Evolutionary conservation across 2,113 vertebrate species (phyloP).

Genomic region (Tupaia chinensis): DNA sequence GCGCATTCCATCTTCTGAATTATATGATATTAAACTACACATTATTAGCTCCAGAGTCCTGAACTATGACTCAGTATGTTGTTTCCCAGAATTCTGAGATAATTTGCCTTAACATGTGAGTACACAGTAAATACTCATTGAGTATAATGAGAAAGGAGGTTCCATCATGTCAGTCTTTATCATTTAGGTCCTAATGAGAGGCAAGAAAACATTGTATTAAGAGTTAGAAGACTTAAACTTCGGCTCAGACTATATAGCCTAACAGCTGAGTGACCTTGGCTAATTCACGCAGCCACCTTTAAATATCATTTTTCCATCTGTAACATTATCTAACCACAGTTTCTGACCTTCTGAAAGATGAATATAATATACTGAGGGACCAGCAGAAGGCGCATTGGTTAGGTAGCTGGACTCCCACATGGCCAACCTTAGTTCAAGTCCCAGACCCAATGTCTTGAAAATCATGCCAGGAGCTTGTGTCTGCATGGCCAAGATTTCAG

Average conservation of each 20-base stretch:
- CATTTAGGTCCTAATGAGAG: background rate
- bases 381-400: too few relatives aligned
- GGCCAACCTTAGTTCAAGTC: too few relatives aligned
- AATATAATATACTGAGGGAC: background rate
- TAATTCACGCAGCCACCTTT: background rate
- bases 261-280: background rate
- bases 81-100: constrained; percentile 37
- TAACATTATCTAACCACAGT: background rate
- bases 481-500: too few relatives aligned
- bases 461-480: too few relatives aligned
- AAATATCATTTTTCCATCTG: background rate
- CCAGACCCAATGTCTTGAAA: too few relatives aligned
- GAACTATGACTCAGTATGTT: background rate
- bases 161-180: background rate
- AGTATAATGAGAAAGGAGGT: background rate
- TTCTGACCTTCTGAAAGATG: background rate
- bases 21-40: background rate
- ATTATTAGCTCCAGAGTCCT: background rate
- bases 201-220: background rate
- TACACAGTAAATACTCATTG: constrained; percentile 10
- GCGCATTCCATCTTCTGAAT: background rate
- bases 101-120: constrained; percentile 9
- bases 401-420: too few relatives aligned
- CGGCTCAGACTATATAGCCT: background rate
- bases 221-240: background rate